Percentiles rank a stretch among this genome's conserved stretches.
Evolutionary conservation across 2,113 vertebrate species (phyloP).

Genomic region (Dolichallabes microphthalmus): DNA sequence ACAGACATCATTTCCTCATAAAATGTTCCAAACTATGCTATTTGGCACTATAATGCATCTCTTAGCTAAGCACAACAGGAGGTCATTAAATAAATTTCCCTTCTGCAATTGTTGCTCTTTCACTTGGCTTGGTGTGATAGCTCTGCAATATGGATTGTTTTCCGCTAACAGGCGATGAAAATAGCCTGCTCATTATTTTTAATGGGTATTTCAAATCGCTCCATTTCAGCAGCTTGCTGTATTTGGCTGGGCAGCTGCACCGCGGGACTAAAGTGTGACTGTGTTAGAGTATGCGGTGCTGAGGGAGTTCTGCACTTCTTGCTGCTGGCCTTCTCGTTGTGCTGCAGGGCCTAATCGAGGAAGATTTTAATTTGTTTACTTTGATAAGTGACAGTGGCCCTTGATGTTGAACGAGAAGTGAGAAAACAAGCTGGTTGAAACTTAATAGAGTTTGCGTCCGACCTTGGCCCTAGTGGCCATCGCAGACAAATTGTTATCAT

Average conservation of each 20-base stretch:
- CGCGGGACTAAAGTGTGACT: constrained; percentile 29
- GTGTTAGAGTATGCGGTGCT: not conserved
- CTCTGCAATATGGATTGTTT: constrained; percentile 47
- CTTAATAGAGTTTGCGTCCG: constrained; percentile 50
- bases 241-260: constrained; percentile 33
- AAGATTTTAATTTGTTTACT: constrained; percentile 52
- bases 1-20: not conserved
- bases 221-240: constrained; percentile 42
- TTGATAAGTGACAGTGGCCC: constrained; percentile 32
- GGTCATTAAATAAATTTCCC: constrained; percentile 50
- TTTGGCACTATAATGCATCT: constrained; percentile 6
- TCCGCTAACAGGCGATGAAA: constrained; percentile 42
- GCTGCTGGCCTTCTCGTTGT: constrained; percentile 1
- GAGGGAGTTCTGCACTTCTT: not conserved
- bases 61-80: constrained; percentile 40
- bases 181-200: constrained; percentile 55
- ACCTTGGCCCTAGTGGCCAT: constrained; percentile 45
- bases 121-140: constrained; percentile 31
- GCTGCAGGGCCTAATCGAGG: constrained; percentile 31
- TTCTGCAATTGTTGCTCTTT: constrained; percentile 44
- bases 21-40: constrained; percentile 1
- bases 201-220: constrained; percentile 53
- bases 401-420: constrained; percentile 36
- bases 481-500: constrained; percentile 54
- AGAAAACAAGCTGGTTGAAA: constrained; percentile 23